Evolutionary conservation across 2,888 invertebrate genomes (phyloP).

Genomic region (Conchocele bisecta): DNA sequence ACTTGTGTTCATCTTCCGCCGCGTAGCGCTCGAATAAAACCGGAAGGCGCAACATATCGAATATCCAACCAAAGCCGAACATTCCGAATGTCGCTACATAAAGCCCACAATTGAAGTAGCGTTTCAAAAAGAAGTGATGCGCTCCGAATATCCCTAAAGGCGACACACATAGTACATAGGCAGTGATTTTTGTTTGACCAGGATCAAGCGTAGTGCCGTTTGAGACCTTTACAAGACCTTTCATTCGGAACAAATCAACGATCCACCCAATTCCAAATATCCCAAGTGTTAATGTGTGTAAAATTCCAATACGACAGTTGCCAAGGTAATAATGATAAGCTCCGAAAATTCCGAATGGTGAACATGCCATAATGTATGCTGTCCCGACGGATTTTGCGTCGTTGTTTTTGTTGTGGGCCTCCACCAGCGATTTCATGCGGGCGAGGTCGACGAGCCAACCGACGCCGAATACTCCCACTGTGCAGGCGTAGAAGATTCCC

Average conservation of each 20-base stretch:
- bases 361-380: conserved; percentile 51
- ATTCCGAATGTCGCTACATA: conserved; percentile 48
- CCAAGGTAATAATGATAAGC: conserved; percentile 56
- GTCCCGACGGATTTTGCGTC: conserved; percentile 55
- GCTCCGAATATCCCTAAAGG: conserved; percentile 53
- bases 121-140: conserved; percentile 52
- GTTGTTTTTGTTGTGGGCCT: conserved; percentile 27
- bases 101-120: conserved; percentile 53
- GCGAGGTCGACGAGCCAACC: conserved; percentile 59
- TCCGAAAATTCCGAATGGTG: conserved; percentile 56
- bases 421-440: conserved; percentile 45
- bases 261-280: conserved; percentile 56
- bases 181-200: conserved; percentile 54
- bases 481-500: conserved; percentile 55
- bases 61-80: conserved; percentile 56
- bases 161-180: conserved; percentile 52
- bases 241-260: conserved; percentile 54
- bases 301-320: conserved; percentile 47
- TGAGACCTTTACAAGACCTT: conserved; percentile 45
- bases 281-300: conserved; percentile 50
- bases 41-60: conserved; percentile 51
- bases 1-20: conserved; percentile 56
- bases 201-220: conserved; percentile 54
- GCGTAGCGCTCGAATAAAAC: conserved; percentile 57
- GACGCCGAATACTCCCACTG: conserved; percentile 52